Base-by-base conservation (phyloP, 2,113 vertebrate species). In the Istiophorus platypterus region DNA sequence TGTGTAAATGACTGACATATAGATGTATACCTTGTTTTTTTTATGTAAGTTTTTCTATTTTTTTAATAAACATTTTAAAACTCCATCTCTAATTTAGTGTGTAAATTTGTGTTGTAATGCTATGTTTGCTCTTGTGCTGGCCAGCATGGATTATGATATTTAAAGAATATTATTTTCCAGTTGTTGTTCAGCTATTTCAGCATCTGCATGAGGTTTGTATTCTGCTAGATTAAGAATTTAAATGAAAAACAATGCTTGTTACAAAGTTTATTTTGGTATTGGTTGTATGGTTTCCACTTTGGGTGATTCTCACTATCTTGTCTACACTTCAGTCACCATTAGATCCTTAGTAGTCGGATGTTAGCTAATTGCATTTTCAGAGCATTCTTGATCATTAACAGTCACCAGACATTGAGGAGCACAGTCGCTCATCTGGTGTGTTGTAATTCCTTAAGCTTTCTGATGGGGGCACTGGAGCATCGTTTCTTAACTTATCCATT, bases 31-130 rank as follows among this genome's bases (percentile, higher is more conserved):
- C 91, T 93, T 94, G 84, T 88, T 88, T 87, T 97, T 98, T 98
- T 97, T 96, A 97, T 97, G 96, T 96, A 96, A 96, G 96, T 95
- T 97, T 96, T 94, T 96, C 88, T 93, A 91, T 93, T 98, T 98
- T 99, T 97, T 96, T 90, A 98, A 98, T 98, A 98, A 99, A 99
- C 95, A 96, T 97, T 96, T 94, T 95, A 95, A 95, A 95, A 91
- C 66, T 61, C 56, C 3, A 61, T 34, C 58, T 61, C n/a, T 24
- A 2, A 17, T 24, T 61, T 4, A 5, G 11, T 31, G 31, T 45
- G 26, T 51, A 1, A 3, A 6, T 59, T 54, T 69, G 45, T 57
- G 8, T 54, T 20, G 6, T 49, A 18, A 49, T 56, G 5, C 66
- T 24, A 15, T 1, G 17, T n/a, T 24, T 49, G 18, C 47, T 20